Conservation (phyloP, 2,113 vertebrate species). For the Tenrec ecaudatus region DNA sequence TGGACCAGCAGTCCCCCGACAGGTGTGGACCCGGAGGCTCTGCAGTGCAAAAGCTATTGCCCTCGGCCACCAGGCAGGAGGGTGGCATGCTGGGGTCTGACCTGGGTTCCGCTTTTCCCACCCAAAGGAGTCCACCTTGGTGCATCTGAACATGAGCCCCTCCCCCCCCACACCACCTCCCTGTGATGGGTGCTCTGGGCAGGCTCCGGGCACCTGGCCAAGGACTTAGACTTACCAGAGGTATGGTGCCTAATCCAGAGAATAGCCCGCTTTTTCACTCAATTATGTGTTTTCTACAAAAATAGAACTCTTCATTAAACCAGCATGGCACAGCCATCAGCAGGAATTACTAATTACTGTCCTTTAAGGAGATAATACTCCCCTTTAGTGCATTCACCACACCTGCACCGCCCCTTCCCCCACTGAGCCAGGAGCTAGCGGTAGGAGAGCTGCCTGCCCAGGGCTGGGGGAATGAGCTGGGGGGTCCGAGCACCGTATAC, state of each 20-base stretch:
- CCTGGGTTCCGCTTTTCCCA: neutral
- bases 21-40: slow-evolving; percentile 38
- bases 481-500: neutral
- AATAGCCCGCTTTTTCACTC: slow-evolving; percentile 69
- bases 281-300: slow-evolving; percentile 78
- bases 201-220: slow-evolving; percentile 1
- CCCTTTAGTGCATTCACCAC: neutral
- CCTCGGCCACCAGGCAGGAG: neutral
- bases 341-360: slow-evolving; percentile 72
- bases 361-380: slow-evolving; percentile 71
- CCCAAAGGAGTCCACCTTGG: neutral
- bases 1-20: neutral
- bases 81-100: neutral
- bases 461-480: neutral
- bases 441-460: neutral
- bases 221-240: slow-evolving; percentile 49
- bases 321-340: slow-evolving; percentile 26
- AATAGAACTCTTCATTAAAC: slow-evolving; percentile 79
- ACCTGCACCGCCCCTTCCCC: slow-evolving; percentile 33
- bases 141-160: neutral
- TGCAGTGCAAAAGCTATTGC: neutral
- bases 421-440: too few species aligned
- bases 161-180: too few species aligned
- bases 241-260: slow-evolving; percentile 61
- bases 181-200: fast-evolving